Percentiles rank a stretch among this genome's conserved stretches.
These are phyloP conservation scores for Poecile atricapillus DNA, from an alignment of 2,113 vertebrate species.

Conservation along the genomic window DNA sequence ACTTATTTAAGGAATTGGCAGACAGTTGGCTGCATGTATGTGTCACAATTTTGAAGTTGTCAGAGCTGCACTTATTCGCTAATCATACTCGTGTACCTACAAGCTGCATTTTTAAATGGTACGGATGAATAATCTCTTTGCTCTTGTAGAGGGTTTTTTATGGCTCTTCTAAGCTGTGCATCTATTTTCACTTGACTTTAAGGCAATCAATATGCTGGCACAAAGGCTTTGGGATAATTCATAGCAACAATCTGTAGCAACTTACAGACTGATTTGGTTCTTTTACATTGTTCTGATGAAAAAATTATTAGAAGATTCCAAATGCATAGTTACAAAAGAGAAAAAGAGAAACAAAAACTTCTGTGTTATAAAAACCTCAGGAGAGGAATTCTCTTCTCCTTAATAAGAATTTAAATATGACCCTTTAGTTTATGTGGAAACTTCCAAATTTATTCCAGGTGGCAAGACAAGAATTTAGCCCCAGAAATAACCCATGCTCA, in stretches of 20 bases:
- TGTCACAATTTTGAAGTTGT: conserved; percentile 41
- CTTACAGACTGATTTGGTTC: conserved; percentile 32
- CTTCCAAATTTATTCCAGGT: background rate
- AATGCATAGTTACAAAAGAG: background rate
- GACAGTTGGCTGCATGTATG: background rate
- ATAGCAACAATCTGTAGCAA: conserved; percentile 38
- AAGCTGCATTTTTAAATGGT: conserved; percentile 29
- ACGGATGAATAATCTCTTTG: conserved; percentile 41
- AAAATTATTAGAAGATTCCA: conserved; percentile 11
- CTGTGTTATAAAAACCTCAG: background rate
- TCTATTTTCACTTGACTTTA: conserved; percentile 59
- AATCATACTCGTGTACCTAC: conserved; percentile 30
- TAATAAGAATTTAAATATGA: background rate
- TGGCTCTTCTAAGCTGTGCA: conserved; percentile 29
- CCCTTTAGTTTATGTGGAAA: background rate
- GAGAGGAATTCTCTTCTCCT: background rate
- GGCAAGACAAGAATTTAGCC: background rate
- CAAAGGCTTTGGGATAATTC: conserved; percentile 56
- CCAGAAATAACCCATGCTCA: background rate
- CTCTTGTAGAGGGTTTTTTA: conserved; percentile 6
- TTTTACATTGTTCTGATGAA: conserved; percentile 28
- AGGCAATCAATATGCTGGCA: conserved; percentile 45
- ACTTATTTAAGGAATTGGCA: conserved; percentile 30
- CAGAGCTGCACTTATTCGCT: conserved; percentile 22
- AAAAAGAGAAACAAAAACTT: background rate